Evolutionary conservation across 1,140 invertebrate species (phyloP).

Genomic region (Zaprionus nigranus): DNA sequence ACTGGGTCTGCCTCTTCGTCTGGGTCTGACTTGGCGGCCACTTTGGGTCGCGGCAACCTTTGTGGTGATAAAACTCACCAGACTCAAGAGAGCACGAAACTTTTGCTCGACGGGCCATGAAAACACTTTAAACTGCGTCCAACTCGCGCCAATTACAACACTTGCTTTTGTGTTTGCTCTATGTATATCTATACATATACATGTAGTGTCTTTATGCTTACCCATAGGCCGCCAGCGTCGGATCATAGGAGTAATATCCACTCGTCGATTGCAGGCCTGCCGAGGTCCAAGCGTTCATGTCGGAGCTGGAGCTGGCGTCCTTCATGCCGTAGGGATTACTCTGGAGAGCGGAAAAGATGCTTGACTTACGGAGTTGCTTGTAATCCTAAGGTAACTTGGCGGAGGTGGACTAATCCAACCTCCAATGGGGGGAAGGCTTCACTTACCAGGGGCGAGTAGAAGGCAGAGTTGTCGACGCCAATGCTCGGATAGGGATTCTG

Average conservation of each 20-base stretch:
- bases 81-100: constrained; percentile 48
- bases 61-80: constrained; percentile 68
- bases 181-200: not conserved
- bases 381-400: constrained; percentile 34
- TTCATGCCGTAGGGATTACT: constrained; percentile 96
- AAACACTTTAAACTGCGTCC: constrained; percentile 65
- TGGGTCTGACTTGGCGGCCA: constrained; percentile 28
- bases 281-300: constrained; percentile 95
- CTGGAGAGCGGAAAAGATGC: constrained; percentile 86
- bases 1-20: constrained; percentile 6
- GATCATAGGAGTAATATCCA: constrained; percentile 96
- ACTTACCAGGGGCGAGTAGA: constrained; percentile 97
- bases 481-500: constrained; percentile 96
- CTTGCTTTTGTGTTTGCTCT: constrained; percentile 14
- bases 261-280: constrained; percentile 94
- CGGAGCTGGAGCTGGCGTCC: constrained; percentile 91
- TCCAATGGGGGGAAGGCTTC: not conserved
- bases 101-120: constrained; percentile 51
- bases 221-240: constrained; percentile 95
- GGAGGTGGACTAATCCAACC: constrained; percentile 38
- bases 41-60: constrained; percentile 52
- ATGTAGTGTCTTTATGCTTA: constrained; percentile 86
- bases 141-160: constrained; percentile 60
- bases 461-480: constrained; percentile 96
- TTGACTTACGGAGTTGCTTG: constrained; percentile 24